Evolutionary conservation across 2,797 vertebrate genomes (phyloP).

Genomic region (Pangasius djambal): DNA sequence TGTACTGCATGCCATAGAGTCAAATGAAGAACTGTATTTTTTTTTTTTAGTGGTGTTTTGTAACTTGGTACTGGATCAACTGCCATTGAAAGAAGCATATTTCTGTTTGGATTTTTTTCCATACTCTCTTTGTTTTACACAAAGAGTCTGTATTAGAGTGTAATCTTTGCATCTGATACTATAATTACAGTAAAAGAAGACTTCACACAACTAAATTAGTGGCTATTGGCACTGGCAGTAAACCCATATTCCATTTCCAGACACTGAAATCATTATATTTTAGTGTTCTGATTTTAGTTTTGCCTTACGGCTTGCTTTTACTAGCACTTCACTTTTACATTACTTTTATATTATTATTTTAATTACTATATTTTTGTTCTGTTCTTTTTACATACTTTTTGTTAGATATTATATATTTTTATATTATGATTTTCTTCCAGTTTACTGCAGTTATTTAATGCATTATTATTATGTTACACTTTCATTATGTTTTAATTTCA

Average conservation of each 20-base stretch:
- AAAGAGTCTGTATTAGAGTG: neutral
- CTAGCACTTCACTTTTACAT: neutral
- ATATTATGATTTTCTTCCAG: neutral
- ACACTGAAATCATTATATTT: neutral
- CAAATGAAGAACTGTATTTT: neutral
- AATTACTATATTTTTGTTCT: neutral
- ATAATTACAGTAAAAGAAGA: neutral
- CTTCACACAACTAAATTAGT: conserved; percentile 5
- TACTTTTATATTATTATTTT: neutral
- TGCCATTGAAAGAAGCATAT: neutral
- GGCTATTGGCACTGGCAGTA: neutral
- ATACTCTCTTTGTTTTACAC: neutral
- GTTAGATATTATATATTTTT: neutral
- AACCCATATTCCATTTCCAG: neutral
- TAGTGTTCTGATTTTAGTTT: neutral
- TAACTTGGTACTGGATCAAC: neutral
- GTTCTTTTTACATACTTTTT: neutral
- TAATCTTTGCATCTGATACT: neutral
- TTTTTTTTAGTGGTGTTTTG: neutral
- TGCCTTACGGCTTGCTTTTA: neutral
- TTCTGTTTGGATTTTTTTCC: neutral
- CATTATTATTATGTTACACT: neutral
- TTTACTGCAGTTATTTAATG: neutral
- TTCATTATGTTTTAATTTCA: no score
- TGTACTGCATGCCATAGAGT: neutral